phyloP scores from a whole-genome alignment of 2,888 invertebrate genomes.

The Agrotis ipsilon region DNA sequence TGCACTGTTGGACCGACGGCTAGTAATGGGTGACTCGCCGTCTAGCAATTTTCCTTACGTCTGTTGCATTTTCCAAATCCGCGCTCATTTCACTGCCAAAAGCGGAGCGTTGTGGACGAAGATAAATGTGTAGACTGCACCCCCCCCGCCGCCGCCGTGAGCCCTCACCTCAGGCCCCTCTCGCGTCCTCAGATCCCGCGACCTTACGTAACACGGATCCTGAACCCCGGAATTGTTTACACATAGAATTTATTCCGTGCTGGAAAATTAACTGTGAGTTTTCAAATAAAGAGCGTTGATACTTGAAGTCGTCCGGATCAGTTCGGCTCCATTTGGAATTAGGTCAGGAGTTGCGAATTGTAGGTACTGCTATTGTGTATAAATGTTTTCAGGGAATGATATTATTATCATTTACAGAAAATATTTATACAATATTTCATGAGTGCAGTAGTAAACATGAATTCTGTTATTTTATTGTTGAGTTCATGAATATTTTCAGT shows the following conservation, averaged over 20 bases:
- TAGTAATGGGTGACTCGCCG: too few species aligned
- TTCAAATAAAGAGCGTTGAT: constrained; percentile 25
- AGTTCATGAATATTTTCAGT: neutral
- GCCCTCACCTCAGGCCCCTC: neutral
- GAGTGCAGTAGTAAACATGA: neutral
- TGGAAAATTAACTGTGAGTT: constrained; percentile 33
- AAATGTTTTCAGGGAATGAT: constrained; percentile 14
- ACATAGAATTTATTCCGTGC: constrained; percentile 30
- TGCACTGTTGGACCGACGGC: too few species aligned
- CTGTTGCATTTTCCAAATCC: constrained; percentile 57
- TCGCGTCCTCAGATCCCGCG: neutral
- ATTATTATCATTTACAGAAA: too few species aligned
- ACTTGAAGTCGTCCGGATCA: constrained; percentile 5
- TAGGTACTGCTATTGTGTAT: constrained; percentile 10
- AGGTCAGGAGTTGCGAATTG: constrained; percentile 10
- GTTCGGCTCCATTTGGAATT: constrained; percentile 3
- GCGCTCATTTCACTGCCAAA: constrained; percentile 52
- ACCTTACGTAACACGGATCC: constrained; percentile 46
- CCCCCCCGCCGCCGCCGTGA: neutral
- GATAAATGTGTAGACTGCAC: constrained; percentile 50
- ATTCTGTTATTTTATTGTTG: neutral
- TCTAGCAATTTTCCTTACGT: constrained; percentile 40
- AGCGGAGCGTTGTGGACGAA: constrained; percentile 55
- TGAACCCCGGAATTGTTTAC: constrained; percentile 49
- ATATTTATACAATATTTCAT: constrained; percentile 4